Base-by-base conservation (phyloP, 2,888 invertebrate genomes). In the Protodeltote pygarga region DNA sequence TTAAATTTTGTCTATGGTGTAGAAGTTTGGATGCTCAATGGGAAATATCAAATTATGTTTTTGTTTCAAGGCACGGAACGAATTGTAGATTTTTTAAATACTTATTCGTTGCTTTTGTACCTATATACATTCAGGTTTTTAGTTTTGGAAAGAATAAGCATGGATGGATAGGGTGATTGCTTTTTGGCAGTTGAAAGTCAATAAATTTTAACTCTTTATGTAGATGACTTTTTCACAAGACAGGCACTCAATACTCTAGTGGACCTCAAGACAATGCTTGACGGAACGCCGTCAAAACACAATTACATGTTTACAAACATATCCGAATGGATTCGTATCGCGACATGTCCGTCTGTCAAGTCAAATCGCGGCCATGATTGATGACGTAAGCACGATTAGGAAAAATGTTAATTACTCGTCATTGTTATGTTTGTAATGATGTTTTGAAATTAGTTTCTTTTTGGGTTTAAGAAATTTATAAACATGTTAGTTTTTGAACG, bases 321-420 rank as follows among this genome's bases (percentile, higher is more conserved):
- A 59, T 70, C 71, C 41, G 53, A 57, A 51, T 38, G 54, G 50
- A 73, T 55, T 60, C 63, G 54, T 64, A 61, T 60, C 52, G 61
- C 54, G 58, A 69, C 67, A 64, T 57, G 57, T 53, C 57, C 54
- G 41, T 52, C 58, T 72, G 61, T 69, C 61, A 60, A 37, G 40
- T 34, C 45, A 41, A 19, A 42, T 51, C 16, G 62, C 54, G 19
- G 27, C 37, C 49, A 58, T 79, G 77, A 79, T 74, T 62, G 65
- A 75, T 77, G 69, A 45, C 40, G 44, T 20, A 19, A 21, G 25
- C 21, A 20, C 46, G 48, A 55, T 71, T 67, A 59, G 59, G 40
- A 67, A 73, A 72, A 77, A 73, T 65, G 65, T 63, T 77, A 77
- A 75, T 78, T 71, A 62, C 62, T 29, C 38, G 61, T 48, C 59